Conservation (phyloP, 1,140 invertebrate species). For the Brachionus angularis region DNA sequence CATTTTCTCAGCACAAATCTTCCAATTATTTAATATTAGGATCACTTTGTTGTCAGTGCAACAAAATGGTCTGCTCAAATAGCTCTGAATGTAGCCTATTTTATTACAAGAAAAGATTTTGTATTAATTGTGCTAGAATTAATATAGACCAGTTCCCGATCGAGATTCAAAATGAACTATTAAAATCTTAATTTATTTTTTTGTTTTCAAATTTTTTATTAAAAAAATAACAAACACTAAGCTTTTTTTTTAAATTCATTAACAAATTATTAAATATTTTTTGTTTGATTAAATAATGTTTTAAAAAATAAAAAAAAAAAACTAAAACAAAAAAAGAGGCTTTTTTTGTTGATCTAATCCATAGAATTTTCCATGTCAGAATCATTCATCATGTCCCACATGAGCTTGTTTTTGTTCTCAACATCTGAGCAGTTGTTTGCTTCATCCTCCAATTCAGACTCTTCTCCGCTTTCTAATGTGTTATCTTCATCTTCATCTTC, state of each 20-base stretch:
- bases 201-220: too few relatives aligned
- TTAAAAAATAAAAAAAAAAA: too few relatives aligned
- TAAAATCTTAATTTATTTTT: too few relatives aligned
- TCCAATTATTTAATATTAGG: constrained; percentile 17
- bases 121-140: neutral
- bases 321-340: neutral
- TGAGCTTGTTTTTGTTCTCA: neutral
- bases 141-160: neutral
- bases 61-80: constrained; percentile 22
- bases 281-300: too few relatives aligned
- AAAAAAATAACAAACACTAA: too few relatives aligned
- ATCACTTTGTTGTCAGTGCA: neutral
- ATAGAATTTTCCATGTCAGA: constrained; percentile 29
- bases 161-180: neutral
- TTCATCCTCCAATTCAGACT: neutral
- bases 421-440: too few relatives aligned
- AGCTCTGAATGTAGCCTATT: neutral
- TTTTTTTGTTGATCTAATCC: neutral
- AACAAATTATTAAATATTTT: too few relatives aligned
- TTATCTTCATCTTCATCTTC: neutral
- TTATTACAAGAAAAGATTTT: constrained; percentile 34
- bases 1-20: neutral
- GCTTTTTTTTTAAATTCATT: too few relatives aligned
- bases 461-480: neutral
- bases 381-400: neutral